Evolutionary conservation across 2,113 vertebrate species (phyloP).

Genomic region (Takifugu flavidus): DNA sequence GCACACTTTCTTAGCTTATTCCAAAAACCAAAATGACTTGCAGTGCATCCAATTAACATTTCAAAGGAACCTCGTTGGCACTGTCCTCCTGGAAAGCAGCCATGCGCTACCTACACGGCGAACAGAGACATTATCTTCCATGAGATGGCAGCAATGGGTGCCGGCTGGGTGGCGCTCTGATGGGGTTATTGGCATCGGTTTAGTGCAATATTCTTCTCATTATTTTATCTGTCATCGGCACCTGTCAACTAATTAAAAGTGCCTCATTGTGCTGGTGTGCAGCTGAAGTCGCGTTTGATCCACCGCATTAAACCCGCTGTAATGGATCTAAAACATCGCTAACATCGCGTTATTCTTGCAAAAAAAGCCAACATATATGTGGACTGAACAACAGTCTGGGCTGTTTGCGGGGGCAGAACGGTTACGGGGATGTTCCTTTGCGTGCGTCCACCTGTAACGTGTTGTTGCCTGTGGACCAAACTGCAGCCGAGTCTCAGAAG

Average conservation of each 20-base stretch:
- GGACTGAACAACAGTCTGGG: too few relatives aligned
- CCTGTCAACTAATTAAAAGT: slow-evolving; percentile 44
- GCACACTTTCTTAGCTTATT: not conserved
- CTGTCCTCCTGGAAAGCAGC: slow-evolving; percentile 45
- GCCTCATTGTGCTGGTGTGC: not conserved
- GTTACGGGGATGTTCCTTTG: too few relatives aligned
- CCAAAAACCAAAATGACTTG: slow-evolving; percentile 68
- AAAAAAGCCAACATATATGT: too few relatives aligned
- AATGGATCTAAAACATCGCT: too few relatives aligned
- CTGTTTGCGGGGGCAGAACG: too few relatives aligned
- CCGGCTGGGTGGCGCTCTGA: slow-evolving; percentile 10
- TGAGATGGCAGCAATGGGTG: slow-evolving; percentile 28
- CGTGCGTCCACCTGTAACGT: too few relatives aligned
- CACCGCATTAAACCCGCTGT: too few relatives aligned
- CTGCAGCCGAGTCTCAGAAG: too few relatives aligned
- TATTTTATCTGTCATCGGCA: slow-evolving; percentile 33
- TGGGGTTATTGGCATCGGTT: slow-evolving; percentile 9
- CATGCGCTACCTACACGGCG: slow-evolving; percentile 53
- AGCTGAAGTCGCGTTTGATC: too few relatives aligned
- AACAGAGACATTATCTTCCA: slow-evolving; percentile 59
- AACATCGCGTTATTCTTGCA: too few relatives aligned
- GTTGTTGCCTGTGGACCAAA: too few relatives aligned
- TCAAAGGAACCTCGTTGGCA: slow-evolving; percentile 59
- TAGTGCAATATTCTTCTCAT: slow-evolving; percentile 7
- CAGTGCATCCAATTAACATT: slow-evolving; percentile 68